Base-by-base conservation (phyloP, 2,797 vertebrate species). In the Otolemur crassicaudatus region DNA sequence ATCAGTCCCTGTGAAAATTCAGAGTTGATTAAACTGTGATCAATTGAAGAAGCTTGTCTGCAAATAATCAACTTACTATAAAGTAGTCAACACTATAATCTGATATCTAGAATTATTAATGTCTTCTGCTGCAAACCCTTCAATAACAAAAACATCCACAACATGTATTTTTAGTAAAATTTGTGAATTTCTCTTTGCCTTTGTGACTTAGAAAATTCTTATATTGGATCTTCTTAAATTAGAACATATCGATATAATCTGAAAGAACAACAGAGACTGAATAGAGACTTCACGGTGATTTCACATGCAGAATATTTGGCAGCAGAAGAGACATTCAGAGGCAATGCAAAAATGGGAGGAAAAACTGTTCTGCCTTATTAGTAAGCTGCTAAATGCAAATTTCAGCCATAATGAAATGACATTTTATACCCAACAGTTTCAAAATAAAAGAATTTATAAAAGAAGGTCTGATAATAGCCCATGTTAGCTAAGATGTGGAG, bases 331-430 rank as follows among this genome's bases (percentile, higher is more conserved):
- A 85, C 7, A 60, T 65, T 63, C 63, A 87, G 34, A 6, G 19
- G 37, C 14, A 65, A 75, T 63, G 17, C 20, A 87, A 77, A 87
- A 58, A 46, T 37, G 40, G 82, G 49, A n/a, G 12, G 7, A n/a
- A 70, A 46, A n/a, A 20, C 23, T 1, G 6, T 73, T 75, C 67
- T 96, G 14, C 3, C 61, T 63, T 75, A 56, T 58, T 87, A 84
- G n/a, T 87, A 80, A 94, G 80, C 31, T 73, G 40, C 1, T 37
- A 61, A 91, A 93, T 91, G 29, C 43, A 93, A 93, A 94, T 88
- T 76, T 77, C 29, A 94, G 8, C 34, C 81, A 77, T 65, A 76
- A 76, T 77, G 22, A 79, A 97, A 73, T 94, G 29, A 56, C 1
- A 90, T 73, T 60, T 89, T 85, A 72, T 9, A 73, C 31, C 43